Percentiles rank a stretch among this genome's conserved stretches.
phyloP scores from a whole-genome alignment of 2,113 vertebrate species.

The Dasypus novemcinctus region DNA sequence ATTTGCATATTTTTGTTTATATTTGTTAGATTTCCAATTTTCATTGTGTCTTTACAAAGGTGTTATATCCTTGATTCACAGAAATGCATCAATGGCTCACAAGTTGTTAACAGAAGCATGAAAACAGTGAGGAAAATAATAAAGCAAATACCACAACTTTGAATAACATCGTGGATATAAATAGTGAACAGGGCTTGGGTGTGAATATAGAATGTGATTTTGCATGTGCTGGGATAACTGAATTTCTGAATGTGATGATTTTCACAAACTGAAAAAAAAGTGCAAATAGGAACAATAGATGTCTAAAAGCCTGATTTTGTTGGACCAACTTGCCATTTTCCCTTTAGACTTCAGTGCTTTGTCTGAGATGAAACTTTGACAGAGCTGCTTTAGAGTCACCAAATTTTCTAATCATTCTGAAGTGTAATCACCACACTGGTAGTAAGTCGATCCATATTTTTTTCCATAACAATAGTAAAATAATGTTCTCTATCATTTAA shows the following conservation, averaged over 20 bases:
- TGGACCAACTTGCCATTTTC: background rate
- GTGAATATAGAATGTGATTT: background rate
- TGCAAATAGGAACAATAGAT: slow-evolving; percentile 7
- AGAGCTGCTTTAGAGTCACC: background rate
- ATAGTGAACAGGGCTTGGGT: background rate
- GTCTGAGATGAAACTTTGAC: background rate
- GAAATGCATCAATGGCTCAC: background rate
- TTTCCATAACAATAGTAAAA: slow-evolving; percentile 5
- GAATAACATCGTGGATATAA: background rate
- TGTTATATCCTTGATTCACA: slow-evolving; percentile 42
- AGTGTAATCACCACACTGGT: background rate
- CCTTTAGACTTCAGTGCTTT: background rate
- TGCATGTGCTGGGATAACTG: background rate
- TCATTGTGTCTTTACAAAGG: slow-evolving; percentile 29
- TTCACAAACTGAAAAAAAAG: slow-evolving; percentile 11
- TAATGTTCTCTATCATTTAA: background rate
- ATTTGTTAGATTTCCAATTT: background rate
- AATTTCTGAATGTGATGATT: slow-evolving; percentile 10
- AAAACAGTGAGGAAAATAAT: slow-evolving; percentile 17
- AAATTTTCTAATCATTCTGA: background rate
- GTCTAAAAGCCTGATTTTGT: slow-evolving; percentile 26
- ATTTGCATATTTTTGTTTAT: slow-evolving; percentile 26
- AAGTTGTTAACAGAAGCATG: slow-evolving; percentile 34
- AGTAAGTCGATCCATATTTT: background rate
- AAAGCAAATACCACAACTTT: background rate